Conservation (phyloP, 2,113 vertebrate genomes). For the Cromileptes altivelis region DNA sequence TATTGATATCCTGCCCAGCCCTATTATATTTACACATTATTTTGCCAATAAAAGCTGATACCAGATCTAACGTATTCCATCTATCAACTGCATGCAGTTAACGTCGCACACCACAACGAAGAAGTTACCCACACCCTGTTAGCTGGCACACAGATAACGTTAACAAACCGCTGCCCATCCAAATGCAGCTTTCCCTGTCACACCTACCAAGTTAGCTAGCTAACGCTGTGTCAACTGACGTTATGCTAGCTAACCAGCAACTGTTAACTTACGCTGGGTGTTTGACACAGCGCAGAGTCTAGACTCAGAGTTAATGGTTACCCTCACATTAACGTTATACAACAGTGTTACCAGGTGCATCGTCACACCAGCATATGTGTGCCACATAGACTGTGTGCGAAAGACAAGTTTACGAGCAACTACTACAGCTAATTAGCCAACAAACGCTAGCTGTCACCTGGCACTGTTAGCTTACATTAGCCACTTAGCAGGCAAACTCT, state of each 20-base stretch:
- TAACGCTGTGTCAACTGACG: not conserved
- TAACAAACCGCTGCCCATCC: conserved; percentile 8
- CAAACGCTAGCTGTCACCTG: conserved; percentile 26
- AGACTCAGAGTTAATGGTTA: not conserved
- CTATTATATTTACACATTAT: too few species aligned
- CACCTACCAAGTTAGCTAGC: conserved; percentile 29
- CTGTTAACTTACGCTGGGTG: too few species aligned
- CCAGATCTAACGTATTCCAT: not conserved
- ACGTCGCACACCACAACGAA: conserved; percentile 5
- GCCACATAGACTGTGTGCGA: not conserved
- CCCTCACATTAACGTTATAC: not conserved
- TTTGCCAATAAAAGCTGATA: too few species aligned
- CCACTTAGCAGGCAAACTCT: conserved; percentile 24
- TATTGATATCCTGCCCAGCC: too few species aligned
- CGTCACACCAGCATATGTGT: not conserved
- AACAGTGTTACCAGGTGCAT: not conserved
- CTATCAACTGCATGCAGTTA: conserved; percentile 23
- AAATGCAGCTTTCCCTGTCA: conserved; percentile 35
- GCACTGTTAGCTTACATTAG: not conserved
- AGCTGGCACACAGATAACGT: conserved; percentile 41
- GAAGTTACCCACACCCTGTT: conserved; percentile 44
- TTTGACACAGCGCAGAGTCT: not conserved
- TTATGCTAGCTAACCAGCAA: not conserved
- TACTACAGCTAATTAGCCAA: not conserved
- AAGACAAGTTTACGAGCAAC: not conserved